phyloP scores from a whole-genome alignment of 2,113 vertebrate genomes.

The Syngnathus floridae region DNA sequence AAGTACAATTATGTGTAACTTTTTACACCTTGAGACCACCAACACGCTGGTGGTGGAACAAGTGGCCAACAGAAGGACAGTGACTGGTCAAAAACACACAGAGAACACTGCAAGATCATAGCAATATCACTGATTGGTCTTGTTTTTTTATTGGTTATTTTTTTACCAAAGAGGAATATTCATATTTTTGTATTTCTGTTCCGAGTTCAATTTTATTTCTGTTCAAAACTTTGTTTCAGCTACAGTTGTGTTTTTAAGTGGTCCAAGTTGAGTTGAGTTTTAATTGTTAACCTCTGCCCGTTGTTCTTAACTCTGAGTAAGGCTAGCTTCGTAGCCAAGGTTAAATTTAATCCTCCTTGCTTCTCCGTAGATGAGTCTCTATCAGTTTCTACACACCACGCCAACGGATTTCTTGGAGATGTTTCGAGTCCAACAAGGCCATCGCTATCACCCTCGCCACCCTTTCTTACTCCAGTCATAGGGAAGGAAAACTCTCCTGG shows the following conservation, averaged over 20 bases:
- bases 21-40: too few relatives aligned
- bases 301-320: not conserved
- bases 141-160: too few relatives aligned
- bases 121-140: too few relatives aligned
- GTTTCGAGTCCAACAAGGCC: constrained; percentile 45
- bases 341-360: constrained; percentile 31
- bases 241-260: not conserved
- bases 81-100: too few relatives aligned
- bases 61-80: too few relatives aligned
- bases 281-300: not conserved
- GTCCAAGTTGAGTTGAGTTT: not conserved
- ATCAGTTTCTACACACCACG: constrained; percentile 37
- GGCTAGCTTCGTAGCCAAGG: not conserved
- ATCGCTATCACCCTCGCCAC: constrained; percentile 68
- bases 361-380: constrained; percentile 68
- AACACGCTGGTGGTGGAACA: too few relatives aligned
- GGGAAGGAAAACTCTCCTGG: constrained; percentile 40
- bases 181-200: too few relatives aligned
- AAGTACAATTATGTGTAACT: not conserved
- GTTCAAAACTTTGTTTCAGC: too few relatives aligned
- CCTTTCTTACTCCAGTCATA: constrained; percentile 54
- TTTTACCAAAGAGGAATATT: too few relatives aligned
- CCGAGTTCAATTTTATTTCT: too few relatives aligned
- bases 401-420: constrained; percentile 44
- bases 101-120: too few relatives aligned